phyloP scores from a whole-genome alignment of 2,888 invertebrate genomes.

The Euspilapteryx auroguttella region DNA sequence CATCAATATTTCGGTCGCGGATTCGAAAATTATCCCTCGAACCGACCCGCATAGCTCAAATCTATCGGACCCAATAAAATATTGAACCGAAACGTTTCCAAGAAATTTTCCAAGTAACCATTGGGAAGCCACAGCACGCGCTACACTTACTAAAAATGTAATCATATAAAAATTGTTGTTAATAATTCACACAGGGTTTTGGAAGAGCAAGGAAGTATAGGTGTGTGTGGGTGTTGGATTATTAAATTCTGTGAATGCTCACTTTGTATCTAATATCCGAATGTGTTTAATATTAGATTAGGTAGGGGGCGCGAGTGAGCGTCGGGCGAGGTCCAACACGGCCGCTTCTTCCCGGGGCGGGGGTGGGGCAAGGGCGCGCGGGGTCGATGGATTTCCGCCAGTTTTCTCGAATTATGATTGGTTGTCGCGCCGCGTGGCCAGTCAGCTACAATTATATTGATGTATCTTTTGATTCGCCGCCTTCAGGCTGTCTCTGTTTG shows the following conservation, averaged over 20 bases:
- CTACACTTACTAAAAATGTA: slow-evolving; percentile 50
- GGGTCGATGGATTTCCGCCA: slow-evolving; percentile 36
- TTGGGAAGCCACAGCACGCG: slow-evolving; percentile 46
- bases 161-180: slow-evolving; percentile 61
- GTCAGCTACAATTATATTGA: slow-evolving; percentile 15
- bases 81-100: slow-evolving; percentile 50
- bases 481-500: background rate
- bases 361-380: slow-evolving; percentile 32
- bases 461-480: slow-evolving; percentile 26
- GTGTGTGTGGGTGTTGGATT: slow-evolving; percentile 39
- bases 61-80: slow-evolving; percentile 56
- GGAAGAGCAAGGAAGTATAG: slow-evolving; percentile 15
- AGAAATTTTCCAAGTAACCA: slow-evolving; percentile 45
- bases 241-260: slow-evolving; percentile 60
- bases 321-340: slow-evolving; percentile 10
- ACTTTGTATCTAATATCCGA: slow-evolving; percentile 60
- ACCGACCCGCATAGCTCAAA: slow-evolving; percentile 55
- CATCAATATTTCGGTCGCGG: no score
- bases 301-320: slow-evolving; percentile 21
- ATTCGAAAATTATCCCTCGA: no score
- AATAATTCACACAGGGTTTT: slow-evolving; percentile 39
- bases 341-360: slow-evolving; percentile 27
- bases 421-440: no score
- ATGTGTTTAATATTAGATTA: slow-evolving; percentile 62
- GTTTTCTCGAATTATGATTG: slow-evolving; percentile 44